Evolutionary conservation across 1,140 invertebrate species (phyloP), one percentile per base, ranked within the genome.

Genomic region (Zaprionus lachaisei): DNA sequence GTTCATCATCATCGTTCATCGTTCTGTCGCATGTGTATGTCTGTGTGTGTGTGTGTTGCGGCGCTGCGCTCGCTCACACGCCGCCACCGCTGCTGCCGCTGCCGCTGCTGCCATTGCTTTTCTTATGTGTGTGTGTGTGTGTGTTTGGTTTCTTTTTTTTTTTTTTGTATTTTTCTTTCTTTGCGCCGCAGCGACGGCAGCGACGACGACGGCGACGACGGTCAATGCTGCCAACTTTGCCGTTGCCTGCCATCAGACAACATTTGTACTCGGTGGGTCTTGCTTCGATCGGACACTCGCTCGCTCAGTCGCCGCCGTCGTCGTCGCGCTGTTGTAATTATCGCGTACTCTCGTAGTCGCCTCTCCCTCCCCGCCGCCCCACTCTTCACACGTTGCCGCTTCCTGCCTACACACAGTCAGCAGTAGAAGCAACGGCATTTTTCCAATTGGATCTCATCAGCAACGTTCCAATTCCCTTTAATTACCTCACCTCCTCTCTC

Each of bases 1-100:
- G 91, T 92, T 92, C 91, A 92, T 92, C 91, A 92, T 92, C 91
- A 91, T 92, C 91, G 85, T 90, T 90, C 85, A 90, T 90, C 85
- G 85, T 85, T 90, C 86, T 91, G 86, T 90, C 85, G 86, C 83
- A 83, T 72, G 44, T 54, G 56, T 72, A 61, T 67, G 64, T 65
- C 67, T 11, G n/a, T 79, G 38, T 75, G 56, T 80, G 61, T 83
- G 81, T 77, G 64, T 69, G 65, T 74, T 49, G 57, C 41, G 57
- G 44, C n/a, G 63, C 41, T 58, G 67, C 51, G 64, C 57, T 77
- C 67, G 61, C 76, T 70, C 76, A 70, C 61, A 81, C 77, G 78
- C 73, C 67, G 77, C 63, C 28, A 58, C 56, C 28, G 51, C 61
- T 22, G 49, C 77, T 58, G 57, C 34, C 54, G 44, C 65, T 34